Conservation (phyloP, 1,140 invertebrate genomes). For the Micrasema longulum region DNA sequence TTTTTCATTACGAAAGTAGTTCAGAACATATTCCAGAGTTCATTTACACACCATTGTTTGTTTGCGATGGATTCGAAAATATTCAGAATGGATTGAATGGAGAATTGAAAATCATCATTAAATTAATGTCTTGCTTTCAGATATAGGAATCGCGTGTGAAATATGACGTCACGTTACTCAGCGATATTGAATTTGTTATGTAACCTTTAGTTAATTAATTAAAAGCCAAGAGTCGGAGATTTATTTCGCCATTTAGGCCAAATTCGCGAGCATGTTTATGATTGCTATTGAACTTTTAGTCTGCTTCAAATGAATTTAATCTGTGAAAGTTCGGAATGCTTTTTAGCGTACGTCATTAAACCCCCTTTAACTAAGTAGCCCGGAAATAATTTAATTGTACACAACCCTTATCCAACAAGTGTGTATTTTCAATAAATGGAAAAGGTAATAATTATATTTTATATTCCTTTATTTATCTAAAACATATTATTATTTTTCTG, state of each 20-base stretch:
- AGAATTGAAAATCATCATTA: neutral
- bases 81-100: constrained; percentile 16
- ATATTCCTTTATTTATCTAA: too few relatives aligned
- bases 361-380: too few relatives aligned
- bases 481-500: too few relatives aligned
- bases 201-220: constrained; percentile 1
- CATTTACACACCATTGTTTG: constrained; percentile 1
- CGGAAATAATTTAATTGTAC: too few relatives aligned
- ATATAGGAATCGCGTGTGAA: constrained; percentile 1
- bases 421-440: too few relatives aligned
- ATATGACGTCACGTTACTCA: neutral
- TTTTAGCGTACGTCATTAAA: too few relatives aligned
- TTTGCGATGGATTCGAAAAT: neutral
- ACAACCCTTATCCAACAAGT: too few relatives aligned
- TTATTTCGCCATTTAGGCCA: neutral
- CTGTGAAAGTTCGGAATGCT: too few relatives aligned
- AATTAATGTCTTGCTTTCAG: constrained; percentile 4
- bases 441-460: too few relatives aligned
- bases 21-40: neutral
- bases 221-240: neutral
- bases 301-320: too few relatives aligned
- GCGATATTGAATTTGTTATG: constrained; percentile 1
- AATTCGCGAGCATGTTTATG: too few relatives aligned
- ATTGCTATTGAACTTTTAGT: too few relatives aligned
- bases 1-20: constrained; percentile 1